Evolutionary conservation across 30 jellyfish, hydroid and myxozoan species (phyloP).

Genomic region (Hydra vulgaris): DNA sequence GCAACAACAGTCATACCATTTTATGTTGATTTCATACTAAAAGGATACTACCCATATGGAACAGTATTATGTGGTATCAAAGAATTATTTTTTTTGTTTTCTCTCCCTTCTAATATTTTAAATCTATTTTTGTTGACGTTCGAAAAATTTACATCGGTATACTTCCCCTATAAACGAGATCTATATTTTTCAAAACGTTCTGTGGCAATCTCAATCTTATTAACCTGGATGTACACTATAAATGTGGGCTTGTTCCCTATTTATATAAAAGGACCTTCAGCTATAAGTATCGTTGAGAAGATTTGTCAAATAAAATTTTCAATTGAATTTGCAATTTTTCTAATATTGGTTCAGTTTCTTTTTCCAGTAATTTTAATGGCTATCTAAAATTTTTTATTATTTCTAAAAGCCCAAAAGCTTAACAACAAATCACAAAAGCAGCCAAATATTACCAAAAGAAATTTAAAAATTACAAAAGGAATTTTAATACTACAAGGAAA

Average conservation of each 20-base stretch:
- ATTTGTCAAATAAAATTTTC: neutral
- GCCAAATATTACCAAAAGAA: neutral
- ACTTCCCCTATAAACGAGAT: neutral
- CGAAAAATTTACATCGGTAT: slow-evolving; percentile 5
- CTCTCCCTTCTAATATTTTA: slow-evolving; percentile 20
- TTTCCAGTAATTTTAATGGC: neutral
- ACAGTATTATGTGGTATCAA: slow-evolving; percentile 15
- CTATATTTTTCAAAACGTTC: neutral
- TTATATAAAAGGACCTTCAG: neutral
- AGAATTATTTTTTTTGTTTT: slow-evolving; percentile 9
- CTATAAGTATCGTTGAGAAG: neutral
- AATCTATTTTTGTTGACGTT: slow-evolving; percentile 13
- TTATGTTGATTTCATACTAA: slow-evolving; percentile 13
- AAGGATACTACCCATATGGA: slow-evolving; percentile 4
- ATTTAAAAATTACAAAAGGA: slow-evolving; percentile 26
- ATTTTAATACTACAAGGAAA: slow-evolving; percentile 21
- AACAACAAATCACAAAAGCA: neutral
- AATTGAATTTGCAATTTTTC: neutral
- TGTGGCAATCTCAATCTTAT: neutral
- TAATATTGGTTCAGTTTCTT: neutral
- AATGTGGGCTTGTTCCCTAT: slow-evolving; percentile 10
- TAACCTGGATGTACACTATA: slow-evolving; percentile 8
- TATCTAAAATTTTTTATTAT: neutral
- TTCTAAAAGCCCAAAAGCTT: neutral
- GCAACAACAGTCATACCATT: slow-evolving; percentile 4